phyloP scores from a whole-genome alignment of 2,797 vertebrate genomes.

The Mormyrops boulengeri region DNA sequence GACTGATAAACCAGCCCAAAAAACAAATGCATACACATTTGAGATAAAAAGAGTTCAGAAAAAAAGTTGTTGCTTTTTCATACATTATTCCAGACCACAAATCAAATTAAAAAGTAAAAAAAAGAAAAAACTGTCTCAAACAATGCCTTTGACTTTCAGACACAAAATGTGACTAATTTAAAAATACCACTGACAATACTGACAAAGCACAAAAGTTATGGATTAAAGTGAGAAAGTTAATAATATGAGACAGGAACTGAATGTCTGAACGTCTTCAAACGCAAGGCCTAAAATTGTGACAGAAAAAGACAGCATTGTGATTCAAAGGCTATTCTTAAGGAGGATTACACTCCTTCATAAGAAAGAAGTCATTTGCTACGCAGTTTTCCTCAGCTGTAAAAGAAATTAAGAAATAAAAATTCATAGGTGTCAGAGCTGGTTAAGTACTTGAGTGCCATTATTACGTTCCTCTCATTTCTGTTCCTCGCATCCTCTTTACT shows the following conservation, averaged over 20 bases:
- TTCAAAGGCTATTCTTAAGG: slow-evolving; percentile 51
- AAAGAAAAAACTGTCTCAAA: slow-evolving; percentile 16
- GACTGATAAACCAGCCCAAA: not conserved
- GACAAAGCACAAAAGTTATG: slow-evolving; percentile 67
- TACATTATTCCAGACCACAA: slow-evolving; percentile 27
- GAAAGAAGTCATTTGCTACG: slow-evolving; percentile 62
- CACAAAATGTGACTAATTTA: slow-evolving; percentile 58
- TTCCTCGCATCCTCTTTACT: slow-evolving; percentile 44
- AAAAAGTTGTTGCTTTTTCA: slow-evolving; percentile 26
- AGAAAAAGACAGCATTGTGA: slow-evolving; percentile 64
- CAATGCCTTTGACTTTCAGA: slow-evolving; percentile 52
- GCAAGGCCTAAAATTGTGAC: slow-evolving; percentile 69
- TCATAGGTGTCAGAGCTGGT: slow-evolving; percentile 69
- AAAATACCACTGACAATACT: slow-evolving; percentile 60
- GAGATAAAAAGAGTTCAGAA: not conserved
- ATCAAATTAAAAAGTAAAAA: slow-evolving; percentile 24
- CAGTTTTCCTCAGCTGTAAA: slow-evolving; percentile 62
- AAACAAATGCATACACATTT: slow-evolving; percentile 23
- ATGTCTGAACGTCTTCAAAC: slow-evolving; percentile 69
- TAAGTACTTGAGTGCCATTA: slow-evolving; percentile 67
- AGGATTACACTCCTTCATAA: slow-evolving; percentile 69
- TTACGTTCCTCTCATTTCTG: slow-evolving; percentile 41
- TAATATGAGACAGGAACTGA: slow-evolving; percentile 68
- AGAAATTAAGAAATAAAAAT: slow-evolving; percentile 54
- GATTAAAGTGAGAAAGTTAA: slow-evolving; percentile 70